Base-by-base conservation (phyloP, 2,888 invertebrate genomes). In the Agapetus fuscipes region DNA sequence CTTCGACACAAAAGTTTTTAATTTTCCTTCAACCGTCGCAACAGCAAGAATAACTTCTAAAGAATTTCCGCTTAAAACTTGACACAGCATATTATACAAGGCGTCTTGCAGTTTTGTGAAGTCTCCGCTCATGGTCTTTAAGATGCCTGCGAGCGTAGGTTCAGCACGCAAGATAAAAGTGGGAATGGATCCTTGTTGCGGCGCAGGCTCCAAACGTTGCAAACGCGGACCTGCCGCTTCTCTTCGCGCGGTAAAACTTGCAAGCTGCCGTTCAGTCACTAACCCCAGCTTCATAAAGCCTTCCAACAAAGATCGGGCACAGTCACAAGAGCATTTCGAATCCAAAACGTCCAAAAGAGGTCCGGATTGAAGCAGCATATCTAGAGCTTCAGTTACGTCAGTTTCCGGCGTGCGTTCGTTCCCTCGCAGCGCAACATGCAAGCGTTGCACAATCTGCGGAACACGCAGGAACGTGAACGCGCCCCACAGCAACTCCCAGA, bases 401-500 rank as follows among this genome's bases (percentile, higher is more conserved):
- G 78, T 71, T 48, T 86, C 85, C 17, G 69, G 65, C 45, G 72
- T 76, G 50, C 76, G 75, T 27, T 66, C 72, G 28, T 53, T 56
- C 50, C 72, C 71, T 29, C 74, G 69, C 48, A 72, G 71, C 28
- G 71, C 58, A 24, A 70, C 70, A 50, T 82, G 78, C 30, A 86
- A 58, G 48, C 80, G 77, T 40, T 80, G 77, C 30, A 91, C 71
- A 31, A 89, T 78, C 53, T 83, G 80, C 1, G 90, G 89, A 34
- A 94, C 78, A 69, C 94, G 94, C 6, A 95, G 72, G 56, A 93
- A 94, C 1, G 88, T 87, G 56, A 94, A 93, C 7, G 94, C 91
- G 10, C 90, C 89, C 91, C 94, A 94, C n/a, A n/a, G n/a, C n/a
- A n/a, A n/a, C n/a, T n/a, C n/a, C 90, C 94, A 94, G 53, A 90